A percentile compares a stretch with the other conserved stretches of the same genome.
Evolutionary conservation across 2,113 vertebrate genomes (phyloP).

Genomic region (Chionodraco myersi): DNA sequence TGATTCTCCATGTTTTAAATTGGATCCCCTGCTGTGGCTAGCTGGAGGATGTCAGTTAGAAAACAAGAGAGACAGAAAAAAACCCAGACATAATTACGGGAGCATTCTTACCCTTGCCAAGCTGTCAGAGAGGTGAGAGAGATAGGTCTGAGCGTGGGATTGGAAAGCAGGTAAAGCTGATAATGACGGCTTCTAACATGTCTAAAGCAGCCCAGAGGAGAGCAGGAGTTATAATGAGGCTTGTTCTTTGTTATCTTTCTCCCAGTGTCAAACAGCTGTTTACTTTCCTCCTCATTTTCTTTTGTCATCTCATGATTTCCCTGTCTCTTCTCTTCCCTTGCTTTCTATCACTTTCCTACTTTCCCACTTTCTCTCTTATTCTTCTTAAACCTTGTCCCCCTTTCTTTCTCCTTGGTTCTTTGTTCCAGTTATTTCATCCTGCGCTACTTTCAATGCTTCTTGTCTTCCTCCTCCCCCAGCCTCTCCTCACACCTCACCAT

Average conservation of each 20-base stretch:
- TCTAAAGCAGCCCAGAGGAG: constrained; percentile 40
- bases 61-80: constrained; percentile 11
- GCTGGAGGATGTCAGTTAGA: constrained; percentile 34
- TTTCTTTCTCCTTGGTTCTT: constrained; percentile 1
- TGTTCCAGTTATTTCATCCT: neutral
- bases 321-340: neutral
- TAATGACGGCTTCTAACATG: constrained; percentile 42
- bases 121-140: constrained; percentile 44
- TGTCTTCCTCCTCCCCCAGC: neutral
- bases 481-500: neutral
- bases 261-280: constrained; percentile 45
- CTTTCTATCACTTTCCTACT: constrained; percentile 4
- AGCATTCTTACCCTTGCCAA: constrained; percentile 18
- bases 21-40: constrained; percentile 32
- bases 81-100: constrained; percentile 37
- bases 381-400: constrained; percentile 9
- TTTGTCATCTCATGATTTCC: constrained; percentile 6
- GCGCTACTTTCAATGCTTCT: constrained; percentile 2
- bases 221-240: constrained; percentile 42
- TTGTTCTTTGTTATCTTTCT: constrained; percentile 46
- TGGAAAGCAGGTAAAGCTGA: constrained; percentile 36
- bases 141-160: neutral
- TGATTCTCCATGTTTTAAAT: constrained; percentile 38
- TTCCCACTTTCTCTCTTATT: constrained; percentile 3
- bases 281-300: constrained; percentile 28